Evolutionary conservation across 2,797 vertebrate genomes (phyloP).

Genomic region (Philypnodon macrostomus): DNA sequence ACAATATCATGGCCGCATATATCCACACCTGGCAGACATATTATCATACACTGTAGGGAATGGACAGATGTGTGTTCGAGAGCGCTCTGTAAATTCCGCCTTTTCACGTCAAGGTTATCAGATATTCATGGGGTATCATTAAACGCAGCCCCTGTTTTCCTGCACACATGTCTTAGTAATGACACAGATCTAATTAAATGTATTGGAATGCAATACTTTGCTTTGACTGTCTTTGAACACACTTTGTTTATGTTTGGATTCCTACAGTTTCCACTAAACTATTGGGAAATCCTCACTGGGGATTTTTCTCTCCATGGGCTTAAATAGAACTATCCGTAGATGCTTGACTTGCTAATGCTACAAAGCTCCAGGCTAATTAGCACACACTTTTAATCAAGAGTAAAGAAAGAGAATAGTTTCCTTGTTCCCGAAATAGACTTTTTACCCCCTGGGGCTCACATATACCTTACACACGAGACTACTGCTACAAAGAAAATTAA

Average conservation of each 20-base stretch:
- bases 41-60: neutral
- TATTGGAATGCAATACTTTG: conserved; percentile 18
- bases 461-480: neutral
- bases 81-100: conserved; percentile 15
- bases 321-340: neutral
- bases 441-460: neutral
- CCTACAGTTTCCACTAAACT: neutral
- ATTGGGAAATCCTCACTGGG: neutral
- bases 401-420: neutral
- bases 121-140: conserved; percentile 48
- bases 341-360: conserved; percentile 7
- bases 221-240: conserved; percentile 5
- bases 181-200: conserved; percentile 48
- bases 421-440: conserved; percentile 3
- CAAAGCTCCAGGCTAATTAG: conserved; percentile 9
- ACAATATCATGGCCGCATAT: conserved; percentile 21
- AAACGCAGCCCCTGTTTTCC: conserved; percentile 35
- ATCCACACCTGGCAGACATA: conserved; percentile 9
- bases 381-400: conserved; percentile 4
- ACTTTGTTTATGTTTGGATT: conserved; percentile 2
- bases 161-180: conserved; percentile 37
- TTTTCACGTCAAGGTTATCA: conserved; percentile 39
- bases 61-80: conserved; percentile 35
- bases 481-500: conserved; percentile 7
- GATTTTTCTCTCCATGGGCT: conserved; percentile 5